Base-by-base conservation (phyloP, 2,797 vertebrate species). In the Sebastes variabilis region DNA sequence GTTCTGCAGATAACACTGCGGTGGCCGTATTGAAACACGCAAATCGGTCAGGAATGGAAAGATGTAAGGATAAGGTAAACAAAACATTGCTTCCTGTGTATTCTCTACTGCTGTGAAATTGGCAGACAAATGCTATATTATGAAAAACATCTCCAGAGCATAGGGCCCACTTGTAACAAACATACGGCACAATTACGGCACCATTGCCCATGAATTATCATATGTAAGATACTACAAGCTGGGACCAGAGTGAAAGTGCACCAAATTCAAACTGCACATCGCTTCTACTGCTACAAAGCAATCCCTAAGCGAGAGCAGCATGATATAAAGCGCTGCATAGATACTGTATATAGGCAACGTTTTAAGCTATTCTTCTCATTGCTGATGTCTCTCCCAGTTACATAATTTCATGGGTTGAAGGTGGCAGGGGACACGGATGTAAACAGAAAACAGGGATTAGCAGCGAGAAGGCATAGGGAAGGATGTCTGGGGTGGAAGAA, bases 371-470 rank as follows among this genome's bases (percentile, higher is more conserved):
- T 71, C 22, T 60, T 75, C 5, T 67, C 9, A 8, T 32, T 46
- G 52, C 25, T 68, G 49, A 62, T 58, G 69, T 49, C 36, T 52
- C 52, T 77, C 32, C 49, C 32, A 20, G 80, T 85, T 92, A 80
- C 67, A 64, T 82, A 90, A 87, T 69, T 30, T 68, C 25, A 61
- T 4, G 24, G 74, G 56, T 24, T 83, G 58, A 77, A 85, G 85
- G 86, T 86, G 87, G 80, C 34, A 61, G 30, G 20, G 29, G 18
- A 54, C 25, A 67, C 5, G 25, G 66, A 79, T 56, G 70, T 75
- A 82, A 83, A 89, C 78, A 89, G 87, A 60, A 73, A 38, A 49
- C 13, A 1, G 42, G 55, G 83, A 84, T 88, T 89, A 80, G 74
- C 11, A 36, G 34, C 27, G 58, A 75, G 74, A 73, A 75, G 70